Evolutionary conservation across 2,888 invertebrate species (phyloP).

Genomic region (Leptopterna dolabrata): DNA sequence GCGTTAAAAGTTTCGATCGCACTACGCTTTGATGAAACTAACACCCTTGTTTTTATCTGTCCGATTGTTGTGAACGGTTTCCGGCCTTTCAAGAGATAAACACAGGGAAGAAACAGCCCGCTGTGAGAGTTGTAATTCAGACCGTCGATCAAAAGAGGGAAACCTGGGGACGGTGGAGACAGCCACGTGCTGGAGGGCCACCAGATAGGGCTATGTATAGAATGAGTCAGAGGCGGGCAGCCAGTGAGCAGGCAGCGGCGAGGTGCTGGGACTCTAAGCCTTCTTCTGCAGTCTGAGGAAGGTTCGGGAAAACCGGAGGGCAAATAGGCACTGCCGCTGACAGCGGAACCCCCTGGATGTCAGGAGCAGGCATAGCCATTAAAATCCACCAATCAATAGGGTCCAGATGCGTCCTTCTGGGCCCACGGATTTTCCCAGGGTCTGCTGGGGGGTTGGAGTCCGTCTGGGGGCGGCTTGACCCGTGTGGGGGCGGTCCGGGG

Average conservation of each 20-base stretch:
- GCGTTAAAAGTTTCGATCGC: background rate
- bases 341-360: slow-evolving; percentile 38
- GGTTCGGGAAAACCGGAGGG: slow-evolving; percentile 31
- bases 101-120: background rate
- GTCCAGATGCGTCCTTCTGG: slow-evolving; percentile 48
- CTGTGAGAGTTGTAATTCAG: background rate
- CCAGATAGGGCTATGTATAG: slow-evolving; percentile 26
- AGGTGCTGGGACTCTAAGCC: slow-evolving; percentile 10
- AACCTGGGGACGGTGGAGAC: background rate
- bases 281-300: background rate
- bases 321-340: slow-evolving; percentile 51
- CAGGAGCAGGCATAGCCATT: slow-evolving; percentile 53
- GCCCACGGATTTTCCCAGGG: slow-evolving; percentile 22
- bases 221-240: slow-evolving; percentile 31
- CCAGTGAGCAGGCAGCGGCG: background rate
- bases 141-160: slow-evolving; percentile 6
- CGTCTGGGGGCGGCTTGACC: slow-evolving; percentile 38
- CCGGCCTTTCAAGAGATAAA: background rate
- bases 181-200: slow-evolving; percentile 2
- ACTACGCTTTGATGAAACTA: background rate
- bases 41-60: background rate
- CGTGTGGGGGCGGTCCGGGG: background rate
- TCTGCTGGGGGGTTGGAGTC: background rate
- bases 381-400: slow-evolving; percentile 55
- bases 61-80: slow-evolving; percentile 7